Conservation (phyloP, 2,113 vertebrate species). For the Otis tarda region DNA sequence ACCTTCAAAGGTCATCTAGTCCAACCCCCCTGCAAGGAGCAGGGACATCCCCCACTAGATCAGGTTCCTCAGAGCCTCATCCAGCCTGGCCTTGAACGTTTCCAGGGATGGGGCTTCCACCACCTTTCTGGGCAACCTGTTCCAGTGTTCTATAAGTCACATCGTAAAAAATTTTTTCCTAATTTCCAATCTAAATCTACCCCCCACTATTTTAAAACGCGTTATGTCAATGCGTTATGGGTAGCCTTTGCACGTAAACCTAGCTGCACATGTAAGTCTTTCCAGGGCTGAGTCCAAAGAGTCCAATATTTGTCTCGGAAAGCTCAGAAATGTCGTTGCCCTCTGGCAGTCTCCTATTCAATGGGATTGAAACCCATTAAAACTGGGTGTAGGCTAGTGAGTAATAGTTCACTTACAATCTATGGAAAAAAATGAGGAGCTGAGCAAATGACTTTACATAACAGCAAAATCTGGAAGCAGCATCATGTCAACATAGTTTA, state of each 20-base stretch:
- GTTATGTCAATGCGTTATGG: background rate
- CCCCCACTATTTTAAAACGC: no score
- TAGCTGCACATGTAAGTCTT: background rate
- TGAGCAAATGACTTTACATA: background rate
- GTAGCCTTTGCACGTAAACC: background rate
- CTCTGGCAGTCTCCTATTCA: background rate
- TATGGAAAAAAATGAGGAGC: background rate
- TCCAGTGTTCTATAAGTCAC: no score
- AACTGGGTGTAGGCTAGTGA: background rate
- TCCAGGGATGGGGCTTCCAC: no score
- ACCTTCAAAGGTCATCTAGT: no score
- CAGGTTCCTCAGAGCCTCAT: no score
- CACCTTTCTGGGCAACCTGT: no score
- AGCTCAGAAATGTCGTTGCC: background rate
- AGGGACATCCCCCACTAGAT: no score
- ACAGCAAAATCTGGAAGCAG: background rate
- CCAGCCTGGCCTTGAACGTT: no score
- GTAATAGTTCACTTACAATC: background rate
- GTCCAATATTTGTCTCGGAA: background rate
- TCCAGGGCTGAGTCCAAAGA: background rate
- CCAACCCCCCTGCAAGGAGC: no score
- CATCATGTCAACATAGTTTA: background rate
- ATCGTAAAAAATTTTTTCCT: no score
- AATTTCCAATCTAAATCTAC: no score
- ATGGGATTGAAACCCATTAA: background rate